Evolutionary conservation across 2,113 vertebrate genomes (phyloP).

Genomic region (Trichomycterus rosablanca): DNA sequence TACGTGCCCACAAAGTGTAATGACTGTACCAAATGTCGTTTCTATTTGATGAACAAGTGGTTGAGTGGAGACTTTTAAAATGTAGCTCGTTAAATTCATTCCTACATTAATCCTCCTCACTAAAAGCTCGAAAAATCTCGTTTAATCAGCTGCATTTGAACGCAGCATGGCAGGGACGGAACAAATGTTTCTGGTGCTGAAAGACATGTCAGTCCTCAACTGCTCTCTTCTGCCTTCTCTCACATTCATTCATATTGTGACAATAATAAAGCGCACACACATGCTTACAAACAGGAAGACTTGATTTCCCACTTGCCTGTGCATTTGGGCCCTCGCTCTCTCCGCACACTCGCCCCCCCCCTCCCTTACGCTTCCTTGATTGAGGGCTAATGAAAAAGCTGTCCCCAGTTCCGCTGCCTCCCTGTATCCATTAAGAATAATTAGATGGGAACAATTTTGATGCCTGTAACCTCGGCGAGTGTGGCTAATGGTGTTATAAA

Average conservation of each 20-base stretch:
- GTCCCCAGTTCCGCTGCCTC: constrained; percentile 95
- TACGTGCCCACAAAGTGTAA: constrained; percentile 27
- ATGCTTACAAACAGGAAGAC: constrained; percentile 79
- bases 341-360: constrained; percentile 51
- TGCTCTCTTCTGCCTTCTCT: constrained; percentile 18
- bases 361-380: constrained; percentile 83
- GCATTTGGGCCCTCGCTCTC: constrained; percentile 77
- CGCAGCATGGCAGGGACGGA: constrained; percentile 38
- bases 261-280: constrained; percentile 28
- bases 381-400: constrained; percentile 99
- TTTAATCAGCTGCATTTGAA: constrained; percentile 37
- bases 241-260: constrained; percentile 33
- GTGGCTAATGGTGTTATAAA: constrained; percentile 99
- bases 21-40: constrained; percentile 44
- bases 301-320: constrained; percentile 82
- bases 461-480: constrained; percentile 99
- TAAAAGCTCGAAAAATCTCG: constrained; percentile 57
- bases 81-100: constrained; percentile 52
- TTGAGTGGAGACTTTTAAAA: constrained; percentile 50
- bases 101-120: constrained; percentile 54
- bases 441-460: constrained; percentile 99
- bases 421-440: constrained; percentile 99
- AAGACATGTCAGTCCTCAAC: constrained; percentile 20
- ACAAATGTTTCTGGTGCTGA: constrained; percentile 30
- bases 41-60: constrained; percentile 60